Evolutionary conservation across 2,113 vertebrate species (phyloP).

Genomic region (Bungarus multicinctus): DNA sequence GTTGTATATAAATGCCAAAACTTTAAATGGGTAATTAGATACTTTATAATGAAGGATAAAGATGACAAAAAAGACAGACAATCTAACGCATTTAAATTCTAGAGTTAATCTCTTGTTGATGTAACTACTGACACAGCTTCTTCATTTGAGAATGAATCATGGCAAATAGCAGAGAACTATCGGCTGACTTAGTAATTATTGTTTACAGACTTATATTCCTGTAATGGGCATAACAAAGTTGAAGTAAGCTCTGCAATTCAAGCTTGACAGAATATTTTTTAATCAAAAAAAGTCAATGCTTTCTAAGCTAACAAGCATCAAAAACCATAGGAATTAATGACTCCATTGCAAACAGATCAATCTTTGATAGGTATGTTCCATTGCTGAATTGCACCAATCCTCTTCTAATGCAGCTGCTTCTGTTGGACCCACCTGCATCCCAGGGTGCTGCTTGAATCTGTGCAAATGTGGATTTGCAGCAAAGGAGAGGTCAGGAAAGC

Average conservation of each 20-base stretch:
- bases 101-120: background rate
- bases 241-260: background rate
- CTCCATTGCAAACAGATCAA: background rate
- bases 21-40: background rate
- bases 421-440: background rate
- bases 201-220: background rate
- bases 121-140: background rate
- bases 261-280: background rate
- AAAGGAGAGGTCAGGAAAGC: background rate
- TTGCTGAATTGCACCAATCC: background rate
- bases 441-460: background rate
- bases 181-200: background rate
- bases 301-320: background rate
- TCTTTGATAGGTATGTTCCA: background rate
- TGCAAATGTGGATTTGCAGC: background rate
- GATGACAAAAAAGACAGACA: background rate
- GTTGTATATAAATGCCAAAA: background rate
- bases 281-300: background rate
- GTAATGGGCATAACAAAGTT: background rate
- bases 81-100: background rate
- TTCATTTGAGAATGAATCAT: background rate
- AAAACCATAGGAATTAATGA: background rate
- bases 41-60: background rate
- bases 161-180: accelerated
- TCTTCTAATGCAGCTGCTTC: background rate